These are phyloP conservation scores for Dryobota labecula DNA, from an alignment of 2,888 invertebrate genomes.

Conservation along the genomic window DNA sequence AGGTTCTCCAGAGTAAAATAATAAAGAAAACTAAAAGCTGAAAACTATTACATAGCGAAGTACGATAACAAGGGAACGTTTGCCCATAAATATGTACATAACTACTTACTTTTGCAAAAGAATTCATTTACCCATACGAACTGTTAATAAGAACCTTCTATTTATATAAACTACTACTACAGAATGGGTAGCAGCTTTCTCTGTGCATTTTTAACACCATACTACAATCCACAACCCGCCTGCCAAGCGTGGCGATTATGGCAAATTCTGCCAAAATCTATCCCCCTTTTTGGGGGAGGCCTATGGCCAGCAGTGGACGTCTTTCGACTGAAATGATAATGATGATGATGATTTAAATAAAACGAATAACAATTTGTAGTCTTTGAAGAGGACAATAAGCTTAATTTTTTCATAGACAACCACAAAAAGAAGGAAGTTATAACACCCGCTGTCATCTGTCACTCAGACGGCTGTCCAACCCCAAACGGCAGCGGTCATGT, in stretches of 20 bases:
- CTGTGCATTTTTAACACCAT: no score
- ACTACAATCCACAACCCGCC: no score
- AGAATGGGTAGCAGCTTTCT: no score
- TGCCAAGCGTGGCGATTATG: no score
- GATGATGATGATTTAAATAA: no score
- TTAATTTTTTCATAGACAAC: background rate
- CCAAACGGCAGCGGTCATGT: constrained; percentile 62
- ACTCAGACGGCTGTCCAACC: constrained; percentile 58
- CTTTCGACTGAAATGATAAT: no score
- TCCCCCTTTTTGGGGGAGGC: no score
- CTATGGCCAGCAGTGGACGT: no score
- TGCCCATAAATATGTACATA: background rate
- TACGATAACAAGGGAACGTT: background rate
- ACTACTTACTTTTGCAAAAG: background rate
- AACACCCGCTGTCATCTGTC: constrained; percentile 62
- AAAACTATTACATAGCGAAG: background rate
- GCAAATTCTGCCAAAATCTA: no score
- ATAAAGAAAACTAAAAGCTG: background rate
- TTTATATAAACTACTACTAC: no score
- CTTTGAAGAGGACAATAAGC: background rate
- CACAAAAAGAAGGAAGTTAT: constrained; percentile 33
- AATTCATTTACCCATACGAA: background rate
- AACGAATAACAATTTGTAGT: background rate
- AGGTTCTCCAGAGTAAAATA: background rate
- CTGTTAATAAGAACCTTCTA: background rate